Conservation (phyloP, 92 coral and sea anemone species). For the Epizoanthus stellaris region DNA sequence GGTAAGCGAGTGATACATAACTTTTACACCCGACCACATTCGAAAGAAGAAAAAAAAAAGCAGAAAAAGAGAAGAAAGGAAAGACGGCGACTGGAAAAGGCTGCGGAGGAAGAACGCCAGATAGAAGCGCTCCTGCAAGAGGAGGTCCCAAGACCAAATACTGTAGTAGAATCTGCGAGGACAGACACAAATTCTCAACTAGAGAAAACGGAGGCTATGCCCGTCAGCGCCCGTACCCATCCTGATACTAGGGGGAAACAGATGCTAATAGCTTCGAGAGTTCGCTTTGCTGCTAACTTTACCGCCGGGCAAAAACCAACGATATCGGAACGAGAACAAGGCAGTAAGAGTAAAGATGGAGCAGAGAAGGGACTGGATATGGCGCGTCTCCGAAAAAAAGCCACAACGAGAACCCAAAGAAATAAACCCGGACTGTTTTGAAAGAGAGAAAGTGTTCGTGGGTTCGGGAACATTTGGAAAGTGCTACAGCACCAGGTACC, state of each 20-base stretch:
- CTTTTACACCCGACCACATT: not conserved
- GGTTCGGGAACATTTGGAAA: not conserved
- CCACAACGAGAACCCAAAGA: not conserved
- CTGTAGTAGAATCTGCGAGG: not conserved
- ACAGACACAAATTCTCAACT: no score
- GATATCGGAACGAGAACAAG: no score
- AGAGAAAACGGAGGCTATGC: no score
- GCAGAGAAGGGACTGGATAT: no score
- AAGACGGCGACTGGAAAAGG: not conserved
- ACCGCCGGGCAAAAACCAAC: no score
- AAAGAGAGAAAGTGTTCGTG: not conserved
- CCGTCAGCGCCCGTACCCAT: no score
- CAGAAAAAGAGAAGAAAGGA: not conserved
- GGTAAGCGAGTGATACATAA: not conserved
- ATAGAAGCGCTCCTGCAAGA: not conserved
- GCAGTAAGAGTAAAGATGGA: no score
- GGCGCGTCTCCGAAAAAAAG: no score
- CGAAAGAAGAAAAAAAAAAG: not conserved
- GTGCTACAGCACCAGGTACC: not conserved
- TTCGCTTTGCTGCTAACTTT: no score
- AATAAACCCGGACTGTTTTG: not conserved
- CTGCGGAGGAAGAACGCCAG: not conserved
- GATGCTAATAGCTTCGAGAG: no score
- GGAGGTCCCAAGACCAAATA: not conserved
- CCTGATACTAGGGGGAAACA: no score